phyloP scores from a whole-genome alignment of 2,888 invertebrate species.

The Zaprionus obscuricornis region DNA sequence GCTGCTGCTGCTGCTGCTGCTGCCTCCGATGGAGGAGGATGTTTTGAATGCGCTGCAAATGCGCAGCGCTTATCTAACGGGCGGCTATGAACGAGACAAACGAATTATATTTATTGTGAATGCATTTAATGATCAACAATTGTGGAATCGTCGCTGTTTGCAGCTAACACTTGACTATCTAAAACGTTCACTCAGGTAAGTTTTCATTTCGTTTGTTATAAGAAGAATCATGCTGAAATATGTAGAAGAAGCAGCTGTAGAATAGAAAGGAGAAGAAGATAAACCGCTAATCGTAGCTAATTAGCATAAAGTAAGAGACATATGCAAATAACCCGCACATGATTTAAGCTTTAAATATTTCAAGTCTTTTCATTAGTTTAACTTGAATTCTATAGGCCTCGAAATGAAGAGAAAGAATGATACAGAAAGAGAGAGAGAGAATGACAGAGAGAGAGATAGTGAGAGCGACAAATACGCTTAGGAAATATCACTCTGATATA shows the following conservation, averaged over 20 bases:
- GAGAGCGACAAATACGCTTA: no score
- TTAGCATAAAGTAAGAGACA: slow-evolving; percentile 61
- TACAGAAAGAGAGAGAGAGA: no score
- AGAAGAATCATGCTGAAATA: no score
- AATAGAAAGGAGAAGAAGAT: slow-evolving; percentile 7
- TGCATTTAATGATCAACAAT: slow-evolving; percentile 86
- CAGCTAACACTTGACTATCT: slow-evolving; percentile 82
- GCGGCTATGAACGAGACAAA: slow-evolving; percentile 87
- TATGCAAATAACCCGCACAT: slow-evolving; percentile 65
- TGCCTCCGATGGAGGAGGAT: slow-evolving; percentile 84
- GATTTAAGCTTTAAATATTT: slow-evolving; percentile 43
- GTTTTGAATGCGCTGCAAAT: slow-evolving; percentile 86
- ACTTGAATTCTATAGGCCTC: slow-evolving; percentile 3
- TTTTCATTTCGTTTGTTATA: slow-evolving; percentile 13
- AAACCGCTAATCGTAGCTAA: slow-evolving; percentile 44
- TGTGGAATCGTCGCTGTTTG: slow-evolving; percentile 83
- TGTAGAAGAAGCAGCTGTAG: neutral
- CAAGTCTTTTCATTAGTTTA: slow-evolving; percentile 54
- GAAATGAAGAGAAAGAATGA: no score
- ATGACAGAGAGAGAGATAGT: no score
- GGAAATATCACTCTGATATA: slow-evolving; percentile 20
- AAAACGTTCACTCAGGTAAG: slow-evolving; percentile 83
- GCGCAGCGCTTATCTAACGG: slow-evolving; percentile 86
- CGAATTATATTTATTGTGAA: slow-evolving; percentile 87
- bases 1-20: no score